Conservation (phyloP, 2,797 vertebrate species). For the Poeciliopsis infans region DNA sequence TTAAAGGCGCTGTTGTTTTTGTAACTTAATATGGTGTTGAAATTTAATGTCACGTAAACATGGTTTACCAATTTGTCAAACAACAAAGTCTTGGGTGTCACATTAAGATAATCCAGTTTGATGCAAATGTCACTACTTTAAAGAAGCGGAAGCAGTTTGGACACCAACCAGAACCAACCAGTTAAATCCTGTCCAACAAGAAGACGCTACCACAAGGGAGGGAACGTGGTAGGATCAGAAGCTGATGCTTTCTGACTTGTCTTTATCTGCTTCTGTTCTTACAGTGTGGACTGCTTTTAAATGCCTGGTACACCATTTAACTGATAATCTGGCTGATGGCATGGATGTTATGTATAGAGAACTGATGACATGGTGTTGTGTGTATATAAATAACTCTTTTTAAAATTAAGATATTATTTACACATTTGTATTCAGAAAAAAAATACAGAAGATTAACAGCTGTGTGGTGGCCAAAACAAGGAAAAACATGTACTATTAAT, state of each 20-base stretch:
- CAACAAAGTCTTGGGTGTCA: background rate
- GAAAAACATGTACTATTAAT: no score
- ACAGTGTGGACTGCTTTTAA: no score
- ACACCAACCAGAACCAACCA: background rate
- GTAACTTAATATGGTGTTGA: background rate
- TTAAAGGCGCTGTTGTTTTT: background rate
- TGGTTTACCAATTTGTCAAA: background rate
- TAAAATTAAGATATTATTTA: background rate
- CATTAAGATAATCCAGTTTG: background rate
- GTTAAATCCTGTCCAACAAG: background rate
- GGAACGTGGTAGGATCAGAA: background rate
- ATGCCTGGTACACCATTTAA: no score
- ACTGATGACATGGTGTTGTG: background rate
- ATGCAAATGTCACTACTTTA: background rate
- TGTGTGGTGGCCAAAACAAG: background rate
- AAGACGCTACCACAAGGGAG: background rate
- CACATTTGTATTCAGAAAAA: background rate
- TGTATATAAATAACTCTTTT: background rate
- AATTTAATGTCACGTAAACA: background rate
- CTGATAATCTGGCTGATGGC: no score
- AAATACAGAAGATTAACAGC: no score
- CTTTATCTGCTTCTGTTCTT: no score
- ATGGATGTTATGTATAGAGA: no score
- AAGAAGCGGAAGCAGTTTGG: background rate
- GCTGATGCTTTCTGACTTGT: no score